Base-by-base conservation (phyloP, 2,113 vertebrate species). In the Cavia porcellus region DNA sequence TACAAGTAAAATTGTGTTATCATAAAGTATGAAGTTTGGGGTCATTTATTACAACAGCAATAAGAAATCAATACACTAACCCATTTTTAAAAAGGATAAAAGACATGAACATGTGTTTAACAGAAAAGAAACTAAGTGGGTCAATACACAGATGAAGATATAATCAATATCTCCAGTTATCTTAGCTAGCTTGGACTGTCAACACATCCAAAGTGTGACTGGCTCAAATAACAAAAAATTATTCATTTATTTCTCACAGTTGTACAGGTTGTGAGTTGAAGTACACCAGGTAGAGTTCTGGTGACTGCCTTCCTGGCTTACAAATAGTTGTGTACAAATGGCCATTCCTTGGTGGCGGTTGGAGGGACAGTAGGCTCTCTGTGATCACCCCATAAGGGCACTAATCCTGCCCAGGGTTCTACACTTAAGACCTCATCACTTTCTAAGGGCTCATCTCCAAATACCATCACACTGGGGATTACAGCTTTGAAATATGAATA, bases 11-110 rank as follows among this genome's bases (percentile, higher is more conserved):
- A 62, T 25, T 45, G 57, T 75, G 64, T 75, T 47, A 79, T 42
- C 81, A 82, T 92, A 92, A 90, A 6, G n/a, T 79, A 57, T 38
- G 28, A 45, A 66, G 11, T 93, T n/a, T 68, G 32, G 92, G 80
- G 15, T 59, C 4, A 62, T 92, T 80, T 72, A 20, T 86, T 75
- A 89, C 1, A 94, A 57, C 55, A 66, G 20, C 55, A 47, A 57
- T 24, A 50, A 24, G 30, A 86, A 82, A 59, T 14, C 15, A 89
- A 86, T 22, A 52, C 35, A 52, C 24, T 14, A 79, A 61, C 7
- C 32, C 20, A 38, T 35, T 11, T 57, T 66, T 62, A 92, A 86
- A 45, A 45, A 79, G 12, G 5, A 64, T 14, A 8, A 88, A 70
- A 88, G 25, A 57, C 20, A 72, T 66, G 57, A 66, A 17, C 25